Evolutionary conservation across 1,140 invertebrate species (phyloP), one percentile per base, ranked within the genome.

Genomic region (Cotesia vestalis): DNA sequence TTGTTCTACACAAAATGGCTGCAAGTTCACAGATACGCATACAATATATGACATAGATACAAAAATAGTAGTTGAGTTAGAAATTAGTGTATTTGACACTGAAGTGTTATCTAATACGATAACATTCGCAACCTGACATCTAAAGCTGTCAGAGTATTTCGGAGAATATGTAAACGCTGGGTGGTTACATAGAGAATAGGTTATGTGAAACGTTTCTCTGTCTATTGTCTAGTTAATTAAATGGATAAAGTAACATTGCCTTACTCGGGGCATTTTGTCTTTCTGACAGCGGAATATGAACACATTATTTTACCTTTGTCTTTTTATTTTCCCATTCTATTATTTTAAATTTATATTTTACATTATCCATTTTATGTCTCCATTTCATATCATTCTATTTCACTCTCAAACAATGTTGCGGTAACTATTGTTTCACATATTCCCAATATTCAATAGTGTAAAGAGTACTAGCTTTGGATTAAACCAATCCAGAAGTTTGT

Each of bases 71-170:
- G 40, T 46, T 46, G 11, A 11, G 40, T 46, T 46, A 46, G 40
- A 46, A 46, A 46, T 46, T 46, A 46, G 40, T 46, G 40, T 46
- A 46, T 46, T 46, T 46, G 40, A 46, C 40, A 46, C 40, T 5
- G 6, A 8, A 46, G 40, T 46, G 40, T 46, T 46, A 46, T 46
- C 40, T 46, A 46, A 46, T 46, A 46, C 11, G 40, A 46, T 46
- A 46, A 46, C 40, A 46, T 46, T 46, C 40, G 53, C n/a, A 12
- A 5, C 11, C 53, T 55, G 53, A 17, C 17, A 17, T 55, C 17
- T 5, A 55, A 55, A 55, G 53, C 53, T 55, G 53, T 55, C 53
- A 55, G 53, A 17, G n/a, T 55, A 55, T 55, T 55, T n/a, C 53
- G 53, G 17, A 55, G 53, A 55, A 55, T 55, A 55, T 55, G 53